Conservation (phyloP, 2,113 vertebrate species). For the Gavialis gangeticus region DNA sequence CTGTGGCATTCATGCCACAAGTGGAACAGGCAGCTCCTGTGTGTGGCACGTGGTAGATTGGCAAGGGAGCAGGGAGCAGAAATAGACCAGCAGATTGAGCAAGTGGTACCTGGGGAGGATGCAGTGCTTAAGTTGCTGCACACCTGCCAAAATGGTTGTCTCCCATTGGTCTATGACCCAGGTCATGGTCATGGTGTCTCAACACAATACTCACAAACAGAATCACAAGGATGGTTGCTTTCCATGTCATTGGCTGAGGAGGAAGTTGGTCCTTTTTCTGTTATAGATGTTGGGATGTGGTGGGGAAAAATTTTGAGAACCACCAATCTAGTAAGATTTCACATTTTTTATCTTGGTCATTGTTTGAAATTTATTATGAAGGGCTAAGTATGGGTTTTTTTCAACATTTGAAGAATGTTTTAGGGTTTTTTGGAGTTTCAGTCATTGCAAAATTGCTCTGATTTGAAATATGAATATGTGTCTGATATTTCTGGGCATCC, state of each 20-base stretch:
- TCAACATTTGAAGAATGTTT: background rate
- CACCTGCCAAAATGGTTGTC: too few species aligned
- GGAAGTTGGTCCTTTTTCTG: background rate
- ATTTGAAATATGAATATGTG: background rate
- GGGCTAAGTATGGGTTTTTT: background rate
- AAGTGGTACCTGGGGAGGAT: too few species aligned
- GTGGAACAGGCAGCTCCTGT: too few species aligned
- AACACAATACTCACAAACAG: background rate
- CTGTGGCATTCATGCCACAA: too few species aligned
- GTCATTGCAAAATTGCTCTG: background rate
- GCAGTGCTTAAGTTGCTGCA: too few species aligned
- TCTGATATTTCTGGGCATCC: background rate
- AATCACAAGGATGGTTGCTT: background rate
- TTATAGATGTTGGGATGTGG: background rate
- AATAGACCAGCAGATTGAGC: too few species aligned
- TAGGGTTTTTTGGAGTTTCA: background rate
- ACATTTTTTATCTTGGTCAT: background rate
- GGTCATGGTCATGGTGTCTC: background rate
- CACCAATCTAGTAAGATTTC: background rate
- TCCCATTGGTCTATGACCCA: background rate
- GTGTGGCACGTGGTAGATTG: too few species aligned
- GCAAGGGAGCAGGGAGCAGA: too few species aligned
- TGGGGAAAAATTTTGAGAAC: background rate
- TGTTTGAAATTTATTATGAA: slow-evolving; percentile 15
- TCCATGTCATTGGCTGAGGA: background rate